Evolutionary conservation across 1,140 invertebrate genomes (phyloP).

Genomic region (Leptinotarsa texana): DNA sequence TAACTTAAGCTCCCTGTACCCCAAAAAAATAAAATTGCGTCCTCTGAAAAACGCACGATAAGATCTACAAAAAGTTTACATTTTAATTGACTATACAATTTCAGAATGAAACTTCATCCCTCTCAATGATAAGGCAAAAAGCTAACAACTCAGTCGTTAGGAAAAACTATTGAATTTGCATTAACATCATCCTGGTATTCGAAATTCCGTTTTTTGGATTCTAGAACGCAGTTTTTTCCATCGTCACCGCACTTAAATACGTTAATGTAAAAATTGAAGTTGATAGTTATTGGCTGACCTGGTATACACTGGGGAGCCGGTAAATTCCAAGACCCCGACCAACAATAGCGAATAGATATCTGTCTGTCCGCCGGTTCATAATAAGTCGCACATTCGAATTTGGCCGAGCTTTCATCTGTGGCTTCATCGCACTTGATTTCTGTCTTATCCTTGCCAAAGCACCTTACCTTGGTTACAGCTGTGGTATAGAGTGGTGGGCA

Average conservation of each 20-base stretch:
- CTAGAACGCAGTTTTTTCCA: background rate
- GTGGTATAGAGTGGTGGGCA: conserved; percentile 26
- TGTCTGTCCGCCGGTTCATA: conserved; percentile 32
- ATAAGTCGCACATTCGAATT: conserved; percentile 37
- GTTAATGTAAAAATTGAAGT: conserved; percentile 5
- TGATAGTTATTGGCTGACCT: conserved; percentile 34
- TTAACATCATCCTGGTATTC: too few species aligned
- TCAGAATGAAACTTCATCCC: too few species aligned
- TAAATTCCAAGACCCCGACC: conserved; percentile 34
- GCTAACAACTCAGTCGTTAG: too few species aligned
- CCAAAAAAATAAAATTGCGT: too few species aligned
- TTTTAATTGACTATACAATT: too few species aligned
- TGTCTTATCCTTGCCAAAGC: conserved; percentile 23
- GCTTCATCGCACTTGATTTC: conserved; percentile 37
- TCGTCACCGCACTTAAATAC: background rate
- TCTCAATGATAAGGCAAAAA: too few species aligned
- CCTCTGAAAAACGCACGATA: too few species aligned
- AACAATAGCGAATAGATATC: background rate
- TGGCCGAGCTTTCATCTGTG: conserved; percentile 30
- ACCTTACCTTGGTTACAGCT: conserved; percentile 25
- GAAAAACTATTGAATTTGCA: too few species aligned
- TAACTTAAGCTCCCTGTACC: too few species aligned
- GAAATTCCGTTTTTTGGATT: background rate
- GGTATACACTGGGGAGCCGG: conserved; percentile 30
- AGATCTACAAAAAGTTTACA: too few species aligned